A percentile compares a stretch with the other conserved stretches of the same genome.
Evolutionary conservation across 2,113 vertebrate genomes (phyloP).

Genomic region (Heloderma charlesbogerti): DNA sequence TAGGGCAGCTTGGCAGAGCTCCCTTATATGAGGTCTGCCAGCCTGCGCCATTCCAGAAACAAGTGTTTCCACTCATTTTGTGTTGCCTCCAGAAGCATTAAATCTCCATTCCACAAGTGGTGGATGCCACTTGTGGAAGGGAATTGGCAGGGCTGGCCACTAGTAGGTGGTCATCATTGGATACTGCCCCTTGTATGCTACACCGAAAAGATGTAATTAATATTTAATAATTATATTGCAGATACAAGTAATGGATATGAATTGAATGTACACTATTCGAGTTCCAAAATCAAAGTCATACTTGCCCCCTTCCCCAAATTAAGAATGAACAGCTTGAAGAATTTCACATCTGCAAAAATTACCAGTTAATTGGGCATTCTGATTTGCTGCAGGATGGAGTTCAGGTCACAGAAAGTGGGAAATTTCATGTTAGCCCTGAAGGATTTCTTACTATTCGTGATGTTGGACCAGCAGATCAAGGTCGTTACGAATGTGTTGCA

Average conservation of each 20-base stretch:
- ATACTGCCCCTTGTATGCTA: too few relatives aligned
- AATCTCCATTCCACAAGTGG: too few relatives aligned
- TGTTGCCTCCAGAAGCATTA: too few relatives aligned
- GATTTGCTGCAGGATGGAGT: slow-evolving; percentile 88
- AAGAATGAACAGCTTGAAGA: neutral
- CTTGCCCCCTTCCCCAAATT: neutral
- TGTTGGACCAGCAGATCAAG: slow-evolving; percentile 89
- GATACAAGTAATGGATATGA: neutral
- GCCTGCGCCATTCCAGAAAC: too few relatives aligned
- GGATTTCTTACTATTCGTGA: slow-evolving; percentile 93
- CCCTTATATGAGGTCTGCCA: too few relatives aligned
- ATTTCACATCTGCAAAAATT: neutral
- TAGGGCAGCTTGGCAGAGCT: too few relatives aligned
- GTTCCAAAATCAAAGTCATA: neutral
- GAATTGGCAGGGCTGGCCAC: too few relatives aligned
- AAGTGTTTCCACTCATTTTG: too few relatives aligned
- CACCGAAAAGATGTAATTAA: neutral
- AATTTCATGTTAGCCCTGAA: slow-evolving; percentile 92
- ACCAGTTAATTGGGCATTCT: neutral
- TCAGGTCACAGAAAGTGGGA: slow-evolving; percentile 97
- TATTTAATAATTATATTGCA: neutral
- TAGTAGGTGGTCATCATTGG: too few relatives aligned
- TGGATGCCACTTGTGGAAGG: too few relatives aligned
- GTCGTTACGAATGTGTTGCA: slow-evolving; percentile 94
- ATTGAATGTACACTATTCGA: neutral